Percentiles rank a stretch among this genome's conserved stretches.
Conservation (phyloP, 2,888 invertebrate species). For the Linnaemya vulpina region DNA sequence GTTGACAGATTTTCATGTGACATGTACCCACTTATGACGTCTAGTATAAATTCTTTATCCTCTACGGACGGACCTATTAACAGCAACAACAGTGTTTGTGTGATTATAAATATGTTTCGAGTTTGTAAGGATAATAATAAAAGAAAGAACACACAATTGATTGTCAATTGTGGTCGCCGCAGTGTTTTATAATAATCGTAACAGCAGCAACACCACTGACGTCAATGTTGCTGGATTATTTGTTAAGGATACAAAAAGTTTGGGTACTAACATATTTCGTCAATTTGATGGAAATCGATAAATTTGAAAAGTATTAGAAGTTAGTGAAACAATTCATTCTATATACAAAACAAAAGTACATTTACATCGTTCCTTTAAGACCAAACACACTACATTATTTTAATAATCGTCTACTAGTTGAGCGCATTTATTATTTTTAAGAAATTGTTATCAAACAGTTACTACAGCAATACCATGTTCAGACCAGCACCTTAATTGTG, state of each 20-base stretch:
- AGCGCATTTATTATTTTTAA: too few relatives aligned
- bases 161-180: slow-evolving; percentile 32
- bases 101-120: background rate
- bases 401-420: too few relatives aligned
- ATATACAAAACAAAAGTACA: too few relatives aligned
- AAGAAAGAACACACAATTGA: slow-evolving; percentile 1
- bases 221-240: slow-evolving; percentile 48
- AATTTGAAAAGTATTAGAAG: too few relatives aligned
- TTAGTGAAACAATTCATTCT: too few relatives aligned
- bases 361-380: too few relatives aligned
- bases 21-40: background rate
- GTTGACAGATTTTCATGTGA: slow-evolving; percentile 49
- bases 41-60: background rate
- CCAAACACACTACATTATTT: too few relatives aligned
- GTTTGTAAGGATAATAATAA: background rate
- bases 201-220: slow-evolving; percentile 26
- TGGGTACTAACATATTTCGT: slow-evolving; percentile 10
- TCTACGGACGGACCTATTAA: background rate
- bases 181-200: slow-evolving; percentile 6
- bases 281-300: background rate
- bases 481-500: too few relatives aligned
- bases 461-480: too few relatives aligned
- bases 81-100: slow-evolving; percentile 6
- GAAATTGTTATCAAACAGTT: too few relatives aligned
- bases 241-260: slow-evolving; percentile 31